phyloP scores from a whole-genome alignment of 2,113 vertebrate genomes.

The Micromys minutus region DNA sequence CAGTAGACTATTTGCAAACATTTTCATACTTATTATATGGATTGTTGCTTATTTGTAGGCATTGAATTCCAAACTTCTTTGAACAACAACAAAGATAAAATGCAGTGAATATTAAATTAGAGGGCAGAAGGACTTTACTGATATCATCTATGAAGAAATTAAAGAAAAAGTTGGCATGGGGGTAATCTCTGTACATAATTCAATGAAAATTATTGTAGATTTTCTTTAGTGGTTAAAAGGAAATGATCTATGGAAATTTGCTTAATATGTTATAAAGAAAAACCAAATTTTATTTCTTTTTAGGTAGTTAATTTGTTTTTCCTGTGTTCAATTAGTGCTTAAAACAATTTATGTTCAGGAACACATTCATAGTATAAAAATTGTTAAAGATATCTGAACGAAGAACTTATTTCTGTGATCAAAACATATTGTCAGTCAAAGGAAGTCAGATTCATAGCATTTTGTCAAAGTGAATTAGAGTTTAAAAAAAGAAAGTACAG shows the following conservation, averaged over 20 bases:
- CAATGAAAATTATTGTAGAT: neutral
- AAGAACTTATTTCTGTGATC: neutral
- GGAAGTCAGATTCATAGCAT: neutral
- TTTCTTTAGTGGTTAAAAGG: neutral
- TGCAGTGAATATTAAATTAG: neutral
- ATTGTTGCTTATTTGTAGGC: neutral
- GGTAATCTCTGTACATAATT: neutral
- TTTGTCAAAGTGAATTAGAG: neutral
- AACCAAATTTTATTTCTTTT: neutral
- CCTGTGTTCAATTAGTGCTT: neutral
- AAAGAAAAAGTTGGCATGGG: neutral
- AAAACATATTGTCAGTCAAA: neutral
- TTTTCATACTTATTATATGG: neutral
- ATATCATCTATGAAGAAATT: neutral
- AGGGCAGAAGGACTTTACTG: neutral
- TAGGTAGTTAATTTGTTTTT: neutral
- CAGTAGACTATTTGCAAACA: neutral
- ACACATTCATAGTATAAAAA: neutral
- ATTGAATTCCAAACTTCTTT: neutral
- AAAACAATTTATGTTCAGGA: neutral
- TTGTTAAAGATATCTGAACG: neutral
- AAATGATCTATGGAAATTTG: neutral
- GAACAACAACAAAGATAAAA: neutral
- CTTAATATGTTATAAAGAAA: neutral
- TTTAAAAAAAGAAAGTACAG: neutral